A percentile compares a stretch with the other conserved stretches of the same genome.
Evolutionary conservation across 2,113 vertebrate species (phyloP).

Genomic region (Myotis yumanensis): DNA sequence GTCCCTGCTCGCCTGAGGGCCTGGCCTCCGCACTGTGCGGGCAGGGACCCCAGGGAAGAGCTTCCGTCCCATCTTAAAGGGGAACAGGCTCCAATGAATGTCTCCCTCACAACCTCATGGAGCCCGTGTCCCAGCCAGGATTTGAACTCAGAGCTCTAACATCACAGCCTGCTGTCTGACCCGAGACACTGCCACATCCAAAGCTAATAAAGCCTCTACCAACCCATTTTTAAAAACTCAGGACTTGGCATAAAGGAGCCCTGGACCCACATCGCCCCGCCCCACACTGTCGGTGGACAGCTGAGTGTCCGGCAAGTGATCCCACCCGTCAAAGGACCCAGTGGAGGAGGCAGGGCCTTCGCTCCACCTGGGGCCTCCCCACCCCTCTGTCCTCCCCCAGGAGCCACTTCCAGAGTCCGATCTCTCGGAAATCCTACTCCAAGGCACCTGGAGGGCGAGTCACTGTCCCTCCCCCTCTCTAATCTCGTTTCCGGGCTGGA

Average conservation of each 20-base stretch:
- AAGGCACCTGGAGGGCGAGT: neutral
- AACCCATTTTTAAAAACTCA: neutral
- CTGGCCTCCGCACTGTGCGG: rapidly evolving
- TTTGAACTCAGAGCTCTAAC: neutral
- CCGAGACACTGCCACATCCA: rapidly evolving
- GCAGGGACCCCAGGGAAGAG: rapidly evolving
- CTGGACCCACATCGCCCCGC: rapidly evolving
- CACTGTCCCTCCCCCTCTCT: neutral
- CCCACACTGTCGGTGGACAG: neutral
- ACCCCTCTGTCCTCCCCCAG: neutral
- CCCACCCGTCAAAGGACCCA: neutral
- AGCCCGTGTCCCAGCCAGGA: too few relatives aligned
- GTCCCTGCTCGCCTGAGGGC: too few relatives aligned
- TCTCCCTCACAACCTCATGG: neutral
- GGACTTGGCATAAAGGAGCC: neutral
- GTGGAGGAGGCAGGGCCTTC: rapidly evolving
- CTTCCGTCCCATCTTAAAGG: rapidly evolving
- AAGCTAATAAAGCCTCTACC: too few relatives aligned
- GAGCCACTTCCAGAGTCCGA: neutral
- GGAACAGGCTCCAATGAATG: rapidly evolving
- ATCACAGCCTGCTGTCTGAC: neutral
- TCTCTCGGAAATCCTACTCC: neutral
- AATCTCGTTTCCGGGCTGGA: neutral
- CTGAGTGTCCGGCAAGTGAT: rapidly evolving
- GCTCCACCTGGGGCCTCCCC: neutral